Conservation (phyloP, 2,888 invertebrate species). For the Tryphoninae sp. region DNA sequence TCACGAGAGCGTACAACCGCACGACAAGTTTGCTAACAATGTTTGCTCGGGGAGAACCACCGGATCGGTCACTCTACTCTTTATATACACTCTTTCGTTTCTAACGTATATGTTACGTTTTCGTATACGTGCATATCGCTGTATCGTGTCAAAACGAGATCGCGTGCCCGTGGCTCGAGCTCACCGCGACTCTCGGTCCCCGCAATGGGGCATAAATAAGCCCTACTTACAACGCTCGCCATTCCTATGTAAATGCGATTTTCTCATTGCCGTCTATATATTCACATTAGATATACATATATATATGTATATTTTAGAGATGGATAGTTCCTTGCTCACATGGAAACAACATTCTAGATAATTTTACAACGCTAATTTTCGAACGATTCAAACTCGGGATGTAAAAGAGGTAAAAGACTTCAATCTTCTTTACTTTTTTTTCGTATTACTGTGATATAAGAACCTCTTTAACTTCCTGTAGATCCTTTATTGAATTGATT, state of each 20-base stretch:
- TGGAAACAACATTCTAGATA: constrained; percentile 65
- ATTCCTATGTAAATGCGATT: constrained; percentile 74
- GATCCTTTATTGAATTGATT: constrained; percentile 1
- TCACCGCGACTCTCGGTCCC: constrained; percentile 55
- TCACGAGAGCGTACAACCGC: constrained; percentile 47
- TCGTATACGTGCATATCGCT: constrained; percentile 50
- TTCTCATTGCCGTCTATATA: constrained; percentile 20
- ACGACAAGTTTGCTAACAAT: constrained; percentile 66
- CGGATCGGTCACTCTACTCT: constrained; percentile 61
- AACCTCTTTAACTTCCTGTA: background rate
- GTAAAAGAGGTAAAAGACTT: background rate
- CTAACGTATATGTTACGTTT: background rate
- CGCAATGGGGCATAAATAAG: constrained; percentile 74
- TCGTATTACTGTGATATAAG: background rate
- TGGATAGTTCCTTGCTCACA: constrained; percentile 37
- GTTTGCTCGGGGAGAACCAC: constrained; percentile 62
- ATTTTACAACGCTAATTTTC: constrained; percentile 70
- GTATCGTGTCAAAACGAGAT: constrained; percentile 72
- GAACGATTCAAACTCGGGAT: constrained; percentile 49
- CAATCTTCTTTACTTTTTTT: background rate
- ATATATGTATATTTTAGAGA: background rate
- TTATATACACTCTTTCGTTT: constrained; percentile 20
- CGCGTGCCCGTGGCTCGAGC: constrained; percentile 70
- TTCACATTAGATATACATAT: background rate
- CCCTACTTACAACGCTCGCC: constrained; percentile 73